Percentiles rank a stretch among this genome's conserved stretches.
Evolutionary conservation across 2,797 vertebrate genomes (phyloP).

Genomic region (Ctenopoma kingsleyae): DNA sequence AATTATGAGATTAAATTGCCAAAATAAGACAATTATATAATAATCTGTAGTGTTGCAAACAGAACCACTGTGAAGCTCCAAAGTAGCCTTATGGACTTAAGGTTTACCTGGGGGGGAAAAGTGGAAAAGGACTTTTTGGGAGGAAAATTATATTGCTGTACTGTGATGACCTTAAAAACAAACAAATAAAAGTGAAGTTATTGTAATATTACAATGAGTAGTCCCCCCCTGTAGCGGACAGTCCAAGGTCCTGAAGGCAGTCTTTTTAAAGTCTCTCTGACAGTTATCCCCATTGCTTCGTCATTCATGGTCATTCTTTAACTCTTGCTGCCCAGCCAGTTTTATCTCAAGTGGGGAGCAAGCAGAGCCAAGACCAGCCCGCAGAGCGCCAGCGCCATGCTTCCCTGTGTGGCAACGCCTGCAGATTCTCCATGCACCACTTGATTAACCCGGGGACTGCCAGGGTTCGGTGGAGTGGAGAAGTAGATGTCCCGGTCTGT

Average conservation of each 20-base stretch:
- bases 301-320: conserved; percentile 62
- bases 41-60: conserved; percentile 61
- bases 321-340: conserved; percentile 44
- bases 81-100: conserved; percentile 51
- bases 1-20: conserved; percentile 53
- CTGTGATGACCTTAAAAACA: conserved; percentile 80
- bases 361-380: conserved; percentile 77
- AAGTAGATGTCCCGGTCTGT: conserved; percentile 89
- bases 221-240: conserved; percentile 71
- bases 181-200: conserved; percentile 85
- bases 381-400: conserved; percentile 73
- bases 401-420: conserved; percentile 39
- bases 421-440: fast-evolving
- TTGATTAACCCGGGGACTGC: conserved; percentile 24
- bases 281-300: conserved; percentile 75
- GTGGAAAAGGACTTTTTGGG: conserved; percentile 34
- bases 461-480: conserved; percentile 77
- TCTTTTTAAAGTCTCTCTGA: conserved; percentile 81
- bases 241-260: conserved; percentile 84
- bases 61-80: conserved; percentile 55
- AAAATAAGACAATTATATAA: conserved; percentile 63
- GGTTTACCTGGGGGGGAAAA: conserved; percentile 34
- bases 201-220: conserved; percentile 84
- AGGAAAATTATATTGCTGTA: conserved; percentile 72
- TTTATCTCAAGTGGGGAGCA: conserved; percentile 81